phyloP scores from a whole-genome alignment of 2,888 invertebrate species.

The Platycnemis pennipes region DNA sequence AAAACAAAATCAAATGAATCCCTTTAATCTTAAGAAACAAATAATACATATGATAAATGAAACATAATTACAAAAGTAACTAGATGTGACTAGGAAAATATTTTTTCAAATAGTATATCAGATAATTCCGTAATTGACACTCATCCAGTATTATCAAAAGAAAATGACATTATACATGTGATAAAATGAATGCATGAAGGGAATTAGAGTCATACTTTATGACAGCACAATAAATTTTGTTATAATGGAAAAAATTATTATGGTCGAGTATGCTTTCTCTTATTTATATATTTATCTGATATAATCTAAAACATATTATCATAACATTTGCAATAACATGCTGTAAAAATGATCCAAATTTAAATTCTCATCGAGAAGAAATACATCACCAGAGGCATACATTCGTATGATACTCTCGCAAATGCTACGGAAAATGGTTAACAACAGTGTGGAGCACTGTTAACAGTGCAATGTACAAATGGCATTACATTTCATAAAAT shows the following conservation, averaged over 20 bases:
- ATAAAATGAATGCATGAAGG: not conserved
- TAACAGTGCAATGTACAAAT: not conserved
- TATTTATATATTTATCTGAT: not conserved
- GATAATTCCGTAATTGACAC: not conserved
- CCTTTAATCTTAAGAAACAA: slow-evolving; percentile 57
- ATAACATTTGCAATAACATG: not conserved
- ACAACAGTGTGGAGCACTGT: not conserved
- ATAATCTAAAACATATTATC: not conserved
- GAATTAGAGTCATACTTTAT: not conserved
- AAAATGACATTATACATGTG: not conserved
- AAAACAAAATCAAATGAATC: slow-evolving; percentile 51
- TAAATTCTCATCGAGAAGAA: not conserved
- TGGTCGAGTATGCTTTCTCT: not conserved
- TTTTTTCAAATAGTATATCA: not conserved
- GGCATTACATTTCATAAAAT: not conserved
- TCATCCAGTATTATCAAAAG: not conserved
- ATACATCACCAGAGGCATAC: not conserved
- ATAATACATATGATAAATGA: slow-evolving; percentile 52
- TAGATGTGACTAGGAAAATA: slow-evolving; percentile 45
- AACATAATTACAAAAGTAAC: slow-evolving; percentile 45
- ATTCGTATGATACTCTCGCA: not conserved
- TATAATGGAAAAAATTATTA: not conserved
- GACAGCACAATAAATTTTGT: not conserved
- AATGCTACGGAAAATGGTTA: not conserved
- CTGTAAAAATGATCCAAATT: not conserved